These are phyloP conservation scores for Cherax quadricarinatus DNA, from an alignment of 1,140 invertebrate genomes.

Conservation along the genomic window DNA sequence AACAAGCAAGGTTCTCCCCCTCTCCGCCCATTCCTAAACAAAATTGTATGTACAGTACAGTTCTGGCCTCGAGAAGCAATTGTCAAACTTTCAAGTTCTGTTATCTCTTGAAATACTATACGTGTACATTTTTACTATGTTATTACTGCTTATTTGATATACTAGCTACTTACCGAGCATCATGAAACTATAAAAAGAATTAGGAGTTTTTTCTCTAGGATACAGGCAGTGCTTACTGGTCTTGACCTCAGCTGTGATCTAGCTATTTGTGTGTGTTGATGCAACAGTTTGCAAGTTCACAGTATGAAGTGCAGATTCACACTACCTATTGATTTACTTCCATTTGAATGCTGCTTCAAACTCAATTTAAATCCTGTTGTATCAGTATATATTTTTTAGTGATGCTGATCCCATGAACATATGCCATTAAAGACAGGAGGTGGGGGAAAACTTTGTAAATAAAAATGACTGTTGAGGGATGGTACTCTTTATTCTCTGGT, in stretches of 20 bases:
- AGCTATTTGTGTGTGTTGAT: background rate
- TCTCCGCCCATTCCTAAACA: background rate
- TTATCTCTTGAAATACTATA: background rate
- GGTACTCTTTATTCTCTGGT: background rate
- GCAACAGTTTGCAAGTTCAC: background rate
- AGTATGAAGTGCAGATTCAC: background rate
- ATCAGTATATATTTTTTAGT: background rate
- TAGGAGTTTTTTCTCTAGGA: background rate
- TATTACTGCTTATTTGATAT: background rate
- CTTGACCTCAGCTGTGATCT: background rate
- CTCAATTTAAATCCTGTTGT: background rate
- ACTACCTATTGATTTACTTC: background rate
- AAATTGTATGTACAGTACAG: background rate
- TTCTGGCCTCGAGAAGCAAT: background rate
- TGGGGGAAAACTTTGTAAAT: conserved; percentile 1
- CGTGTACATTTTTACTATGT: background rate
- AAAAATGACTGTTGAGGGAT: background rate
- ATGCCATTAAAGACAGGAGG: background rate
- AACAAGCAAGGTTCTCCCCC: background rate
- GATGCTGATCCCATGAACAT: background rate
- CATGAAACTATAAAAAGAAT: no score
- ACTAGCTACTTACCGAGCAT: background rate
- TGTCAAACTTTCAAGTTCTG: background rate
- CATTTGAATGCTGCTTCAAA: background rate
- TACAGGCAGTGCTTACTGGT: background rate